Evolutionary conservation across 2,888 invertebrate genomes (phyloP).

Genomic region (Chouioia cunea): DNA sequence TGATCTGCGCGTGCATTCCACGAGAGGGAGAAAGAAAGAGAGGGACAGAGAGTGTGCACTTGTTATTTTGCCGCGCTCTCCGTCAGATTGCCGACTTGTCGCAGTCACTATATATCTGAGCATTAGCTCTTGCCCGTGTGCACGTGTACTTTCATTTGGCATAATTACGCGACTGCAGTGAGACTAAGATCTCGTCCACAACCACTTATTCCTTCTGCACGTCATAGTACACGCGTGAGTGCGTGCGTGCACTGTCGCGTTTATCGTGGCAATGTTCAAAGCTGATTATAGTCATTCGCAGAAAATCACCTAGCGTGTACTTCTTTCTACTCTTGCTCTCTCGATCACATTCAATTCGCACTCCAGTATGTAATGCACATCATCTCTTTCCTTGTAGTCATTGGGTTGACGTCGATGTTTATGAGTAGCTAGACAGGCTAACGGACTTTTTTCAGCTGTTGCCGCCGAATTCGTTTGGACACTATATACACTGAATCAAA

Average conservation of each 20-base stretch:
- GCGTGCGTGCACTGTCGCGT: background rate
- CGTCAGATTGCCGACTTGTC: too few species aligned
- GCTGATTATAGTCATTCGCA: constrained; percentile 33
- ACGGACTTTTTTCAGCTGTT: constrained; percentile 25
- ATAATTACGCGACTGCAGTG: constrained; percentile 27
- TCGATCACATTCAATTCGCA: too few species aligned
- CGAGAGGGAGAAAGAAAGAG: too few species aligned
- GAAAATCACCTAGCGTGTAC: background rate
- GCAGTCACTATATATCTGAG: background rate
- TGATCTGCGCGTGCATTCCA: constrained; percentile 15
- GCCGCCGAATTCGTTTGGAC: constrained; percentile 19
- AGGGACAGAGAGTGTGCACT: too few species aligned
- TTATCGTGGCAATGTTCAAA: constrained; percentile 7
- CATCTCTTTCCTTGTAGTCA: too few species aligned
- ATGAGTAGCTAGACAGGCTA: background rate
- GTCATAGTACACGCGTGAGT: background rate
- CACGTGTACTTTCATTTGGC: constrained; percentile 15
- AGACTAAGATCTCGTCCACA: constrained; percentile 12
- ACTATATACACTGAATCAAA: constrained; percentile 25
- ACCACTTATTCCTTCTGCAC: constrained; percentile 23
- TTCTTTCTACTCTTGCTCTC: too few species aligned
- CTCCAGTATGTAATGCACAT: too few species aligned
- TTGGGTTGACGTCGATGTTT: too few species aligned
- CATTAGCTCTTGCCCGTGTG: constrained; percentile 14
- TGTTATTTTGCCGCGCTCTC: background rate